Conservation (phyloP, 2,113 vertebrate species). For the Promerops cafer region DNA sequence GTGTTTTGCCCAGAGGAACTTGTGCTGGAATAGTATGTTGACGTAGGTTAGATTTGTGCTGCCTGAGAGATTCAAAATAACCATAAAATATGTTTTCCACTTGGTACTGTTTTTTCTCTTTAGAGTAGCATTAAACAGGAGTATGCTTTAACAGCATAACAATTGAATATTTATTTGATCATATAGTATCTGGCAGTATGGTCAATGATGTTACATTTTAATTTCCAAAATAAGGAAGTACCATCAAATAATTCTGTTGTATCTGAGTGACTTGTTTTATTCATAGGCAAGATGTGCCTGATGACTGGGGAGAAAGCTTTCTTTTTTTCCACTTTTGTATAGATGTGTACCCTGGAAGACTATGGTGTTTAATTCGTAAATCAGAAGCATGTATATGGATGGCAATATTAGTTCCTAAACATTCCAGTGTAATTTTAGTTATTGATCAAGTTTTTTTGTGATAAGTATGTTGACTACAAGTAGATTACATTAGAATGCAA, state of each 20-base stretch:
- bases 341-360: background rate
- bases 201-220: background rate
- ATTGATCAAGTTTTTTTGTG: background rate
- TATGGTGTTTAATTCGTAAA: background rate
- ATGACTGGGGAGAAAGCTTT: background rate
- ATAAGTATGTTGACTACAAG: background rate
- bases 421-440: background rate
- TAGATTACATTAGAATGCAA: background rate
- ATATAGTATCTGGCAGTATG: background rate
- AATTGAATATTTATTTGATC: background rate
- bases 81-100: background rate
- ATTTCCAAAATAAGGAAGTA: background rate
- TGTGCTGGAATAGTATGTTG: background rate
- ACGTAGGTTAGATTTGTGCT: background rate
- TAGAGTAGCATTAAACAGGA: background rate
- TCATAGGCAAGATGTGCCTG: background rate
- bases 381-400: background rate
- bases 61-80: background rate
- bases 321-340: background rate
- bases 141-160: background rate
- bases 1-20: background rate
- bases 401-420: background rate
- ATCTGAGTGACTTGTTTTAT: background rate
- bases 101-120: background rate
- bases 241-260: background rate